Conservation (phyloP, 1,140 invertebrate genomes). For the Plutomurus gul region DNA sequence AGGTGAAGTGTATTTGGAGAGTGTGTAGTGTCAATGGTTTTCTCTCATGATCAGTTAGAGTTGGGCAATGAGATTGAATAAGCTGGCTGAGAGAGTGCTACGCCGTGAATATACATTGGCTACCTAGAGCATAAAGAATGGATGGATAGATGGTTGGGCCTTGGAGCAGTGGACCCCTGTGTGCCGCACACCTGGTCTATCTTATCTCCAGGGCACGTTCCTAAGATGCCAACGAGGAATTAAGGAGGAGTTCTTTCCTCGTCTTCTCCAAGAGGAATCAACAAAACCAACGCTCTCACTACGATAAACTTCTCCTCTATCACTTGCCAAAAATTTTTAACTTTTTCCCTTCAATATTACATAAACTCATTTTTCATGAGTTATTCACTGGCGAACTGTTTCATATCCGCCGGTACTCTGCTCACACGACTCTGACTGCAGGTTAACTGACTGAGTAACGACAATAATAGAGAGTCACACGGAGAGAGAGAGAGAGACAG, state of each 20-base stretch:
- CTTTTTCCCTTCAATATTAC: not conserved
- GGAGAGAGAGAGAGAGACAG: no score
- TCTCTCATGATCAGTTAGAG: no score
- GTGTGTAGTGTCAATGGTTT: no score
- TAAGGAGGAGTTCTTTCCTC: slow-evolving; percentile 42
- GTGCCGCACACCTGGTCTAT: slow-evolving; percentile 39
- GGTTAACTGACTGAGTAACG: no score
- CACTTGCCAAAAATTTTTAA: slow-evolving; percentile 39
- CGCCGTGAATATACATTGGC: no score
- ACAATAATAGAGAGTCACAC: no score
- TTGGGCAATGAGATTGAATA: no score
- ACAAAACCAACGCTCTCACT: slow-evolving; percentile 25
- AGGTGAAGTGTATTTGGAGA: no score
- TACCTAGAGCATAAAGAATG: not conserved
- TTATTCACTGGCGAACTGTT: not conserved
- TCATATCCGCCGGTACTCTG: no score
- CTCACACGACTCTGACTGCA: no score
- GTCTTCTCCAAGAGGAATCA: slow-evolving; percentile 31
- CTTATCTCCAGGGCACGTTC: slow-evolving; percentile 50
- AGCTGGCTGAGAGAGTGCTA: no score
- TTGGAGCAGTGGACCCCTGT: slow-evolving; percentile 29
- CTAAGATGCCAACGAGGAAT: slow-evolving; percentile 50
- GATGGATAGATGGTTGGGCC: not conserved
- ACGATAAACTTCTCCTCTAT: slow-evolving; percentile 32
- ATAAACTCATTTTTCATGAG: not conserved